Conservation (phyloP, 2,888 invertebrate genomes). For the Lochmaea capreae region DNA sequence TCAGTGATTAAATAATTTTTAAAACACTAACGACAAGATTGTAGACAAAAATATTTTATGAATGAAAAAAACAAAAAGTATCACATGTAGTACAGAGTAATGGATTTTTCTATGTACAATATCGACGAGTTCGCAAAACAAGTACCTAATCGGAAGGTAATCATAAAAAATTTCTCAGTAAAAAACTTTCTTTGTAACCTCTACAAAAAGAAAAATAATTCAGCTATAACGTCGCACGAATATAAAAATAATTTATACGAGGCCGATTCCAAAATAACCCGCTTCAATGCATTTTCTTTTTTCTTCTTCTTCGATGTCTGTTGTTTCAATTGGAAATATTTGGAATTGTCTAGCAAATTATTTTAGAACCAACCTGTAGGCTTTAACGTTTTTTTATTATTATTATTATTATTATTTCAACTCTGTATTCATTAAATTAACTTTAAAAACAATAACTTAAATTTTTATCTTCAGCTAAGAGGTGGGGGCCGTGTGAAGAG, state of each 20-base stretch:
- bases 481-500: slow-evolving; percentile 66
- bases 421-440: slow-evolving; percentile 38
- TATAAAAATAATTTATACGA: slow-evolving; percentile 48
- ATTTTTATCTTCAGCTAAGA: slow-evolving; percentile 42
- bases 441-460: slow-evolving; percentile 44
- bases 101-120: slow-evolving; percentile 46
- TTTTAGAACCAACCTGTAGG: not conserved
- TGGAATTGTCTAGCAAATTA: not conserved
- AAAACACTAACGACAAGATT: slow-evolving; percentile 53
- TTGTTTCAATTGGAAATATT: not conserved
- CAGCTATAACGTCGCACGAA: slow-evolving; percentile 42
- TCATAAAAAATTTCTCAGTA: slow-evolving; percentile 42
- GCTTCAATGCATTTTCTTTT: not conserved
- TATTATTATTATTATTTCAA: slow-evolving; percentile 30
- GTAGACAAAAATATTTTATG: slow-evolving; percentile 54
- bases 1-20: slow-evolving; percentile 51
- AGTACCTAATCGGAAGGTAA: slow-evolving; percentile 18
- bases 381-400: slow-evolving; percentile 24
- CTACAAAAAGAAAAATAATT: slow-evolving; percentile 41
- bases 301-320: not conserved
- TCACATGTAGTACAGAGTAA: slow-evolving; percentile 57
- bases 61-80: slow-evolving; percentile 55
- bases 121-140: slow-evolving; percentile 25
- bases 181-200: slow-evolving; percentile 37
- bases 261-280: slow-evolving; percentile 4